A percentile compares a stretch with the other conserved stretches of the same genome.
Conservation (phyloP, 2,797 vertebrate species). For the Rhincodon typus region DNA sequence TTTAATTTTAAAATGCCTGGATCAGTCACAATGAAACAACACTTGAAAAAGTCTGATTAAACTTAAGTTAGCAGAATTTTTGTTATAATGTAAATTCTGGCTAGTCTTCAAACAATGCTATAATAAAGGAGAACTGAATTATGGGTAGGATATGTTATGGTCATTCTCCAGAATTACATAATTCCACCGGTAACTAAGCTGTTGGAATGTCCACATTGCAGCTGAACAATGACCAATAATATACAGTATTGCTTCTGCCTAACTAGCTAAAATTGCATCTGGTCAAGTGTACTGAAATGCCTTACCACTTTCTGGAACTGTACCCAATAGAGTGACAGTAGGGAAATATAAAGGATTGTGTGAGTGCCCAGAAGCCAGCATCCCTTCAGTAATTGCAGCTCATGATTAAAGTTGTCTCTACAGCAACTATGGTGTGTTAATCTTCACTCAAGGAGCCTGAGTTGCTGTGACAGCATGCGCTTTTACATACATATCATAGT, state of each 20-base stretch:
- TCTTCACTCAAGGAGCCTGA: no score
- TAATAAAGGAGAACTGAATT: neutral
- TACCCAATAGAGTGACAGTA: no score
- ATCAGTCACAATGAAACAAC: neutral
- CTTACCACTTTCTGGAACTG: no score
- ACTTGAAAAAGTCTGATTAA: neutral
- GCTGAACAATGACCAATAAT: neutral
- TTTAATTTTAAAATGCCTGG: neutral
- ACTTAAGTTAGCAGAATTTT: neutral
- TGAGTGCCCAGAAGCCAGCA: neutral
- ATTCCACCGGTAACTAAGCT: neutral
- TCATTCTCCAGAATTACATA: neutral
- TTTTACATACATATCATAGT: no score
- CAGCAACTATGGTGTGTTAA: neutral
- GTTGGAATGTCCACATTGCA: neutral
- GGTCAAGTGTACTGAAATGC: no score
- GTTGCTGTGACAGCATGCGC: no score
- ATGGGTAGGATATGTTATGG: neutral
- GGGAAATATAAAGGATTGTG: neutral
- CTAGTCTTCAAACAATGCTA: neutral
- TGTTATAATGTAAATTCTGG: neutral
- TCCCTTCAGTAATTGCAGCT: neutral
- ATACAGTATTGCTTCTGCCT: no score
- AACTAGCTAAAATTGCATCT: no score
- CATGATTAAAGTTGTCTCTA: neutral